phyloP scores from a whole-genome alignment of 2,113 vertebrate genomes.

The Sander lucioperca region DNA sequence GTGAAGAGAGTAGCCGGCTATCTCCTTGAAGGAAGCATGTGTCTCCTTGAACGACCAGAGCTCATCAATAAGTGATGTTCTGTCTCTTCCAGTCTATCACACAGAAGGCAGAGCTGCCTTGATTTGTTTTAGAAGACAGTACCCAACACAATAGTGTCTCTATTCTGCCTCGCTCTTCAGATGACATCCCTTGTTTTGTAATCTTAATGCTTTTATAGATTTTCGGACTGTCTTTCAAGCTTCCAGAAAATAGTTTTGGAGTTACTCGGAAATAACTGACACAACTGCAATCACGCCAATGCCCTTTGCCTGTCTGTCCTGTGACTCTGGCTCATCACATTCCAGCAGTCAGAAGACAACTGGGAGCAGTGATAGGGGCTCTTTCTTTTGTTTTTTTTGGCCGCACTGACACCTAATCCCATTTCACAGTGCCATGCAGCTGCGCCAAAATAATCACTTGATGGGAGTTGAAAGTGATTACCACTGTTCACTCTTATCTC shows the following conservation, averaged over 20 bases:
- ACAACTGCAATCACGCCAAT: conserved; percentile 26
- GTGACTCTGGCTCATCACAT: conserved; percentile 60
- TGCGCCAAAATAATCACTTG: conserved; percentile 79
- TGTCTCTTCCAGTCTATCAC: conserved; percentile 77
- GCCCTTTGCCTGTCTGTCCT: conserved; percentile 49
- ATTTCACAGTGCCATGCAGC: conserved; percentile 73
- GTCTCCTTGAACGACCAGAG: conserved; percentile 73
- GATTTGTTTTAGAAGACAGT: conserved; percentile 63
- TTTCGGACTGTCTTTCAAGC: conserved; percentile 9
- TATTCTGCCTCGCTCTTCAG: conserved; percentile 8
- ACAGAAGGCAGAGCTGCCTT: conserved; percentile 57
- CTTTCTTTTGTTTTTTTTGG: conserved; percentile 48
- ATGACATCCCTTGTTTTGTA: conserved; percentile 33
- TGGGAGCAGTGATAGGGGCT: conserved; percentile 47
- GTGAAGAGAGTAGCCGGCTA: conserved; percentile 37
- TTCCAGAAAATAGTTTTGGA: conserved; percentile 32
- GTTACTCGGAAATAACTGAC: conserved; percentile 31
- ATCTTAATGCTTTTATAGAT: conserved; percentile 31
- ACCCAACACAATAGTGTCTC: conserved; percentile 33
- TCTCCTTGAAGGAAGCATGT: conserved; percentile 74
- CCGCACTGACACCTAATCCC: conserved; percentile 78
- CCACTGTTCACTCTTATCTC: conserved; percentile 80
- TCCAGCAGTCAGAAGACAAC: conserved; percentile 66
- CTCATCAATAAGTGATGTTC: conserved; percentile 80
- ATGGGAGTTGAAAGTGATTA: conserved; percentile 83